A percentile compares a stretch with the other conserved stretches of the same genome.
Evolutionary conservation across 2,888 invertebrate species (phyloP).

Genomic region (Bellardia bayeri): DNA sequence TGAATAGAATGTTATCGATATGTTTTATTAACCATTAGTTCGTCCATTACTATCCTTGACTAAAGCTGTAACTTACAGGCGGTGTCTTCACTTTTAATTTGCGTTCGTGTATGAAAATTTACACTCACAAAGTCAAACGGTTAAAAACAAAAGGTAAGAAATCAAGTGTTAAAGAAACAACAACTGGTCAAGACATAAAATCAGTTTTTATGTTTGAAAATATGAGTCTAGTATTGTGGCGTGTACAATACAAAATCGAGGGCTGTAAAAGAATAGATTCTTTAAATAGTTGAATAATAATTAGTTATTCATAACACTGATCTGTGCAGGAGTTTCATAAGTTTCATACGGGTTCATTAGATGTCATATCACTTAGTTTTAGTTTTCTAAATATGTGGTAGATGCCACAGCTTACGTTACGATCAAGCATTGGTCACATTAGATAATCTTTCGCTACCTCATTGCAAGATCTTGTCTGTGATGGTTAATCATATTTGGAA

Average conservation of each 20-base stretch:
- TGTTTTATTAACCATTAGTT: neutral
- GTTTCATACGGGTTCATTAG: no score
- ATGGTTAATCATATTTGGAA: no score
- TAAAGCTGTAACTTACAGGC: constrained; percentile 35
- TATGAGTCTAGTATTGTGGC: no score
- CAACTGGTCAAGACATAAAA: constrained; percentile 23
- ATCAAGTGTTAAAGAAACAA: constrained; percentile 21
- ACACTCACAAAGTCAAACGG: constrained; percentile 51
- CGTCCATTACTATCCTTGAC: constrained; percentile 60
- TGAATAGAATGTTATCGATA: no score
- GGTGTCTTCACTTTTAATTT: constrained; percentile 19
- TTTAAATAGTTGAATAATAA: neutral
- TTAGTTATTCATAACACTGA: no score
- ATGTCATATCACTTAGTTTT: no score
- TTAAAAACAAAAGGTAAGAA: neutral
- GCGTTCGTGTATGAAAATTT: neutral
- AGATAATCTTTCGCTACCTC: no score
- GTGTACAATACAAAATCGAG: neutral
- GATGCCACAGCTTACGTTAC: no score
- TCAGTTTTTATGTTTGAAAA: constrained; percentile 25
- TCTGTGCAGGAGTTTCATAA: no score
- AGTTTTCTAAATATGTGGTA: no score
- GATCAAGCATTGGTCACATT: no score
- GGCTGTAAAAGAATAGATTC: constrained; percentile 6
- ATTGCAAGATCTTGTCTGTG: no score